Evolutionary conservation across 1,140 invertebrate species (phyloP), one percentile per base, ranked within the genome.

Genomic region (Drosophila carrolli): DNA sequence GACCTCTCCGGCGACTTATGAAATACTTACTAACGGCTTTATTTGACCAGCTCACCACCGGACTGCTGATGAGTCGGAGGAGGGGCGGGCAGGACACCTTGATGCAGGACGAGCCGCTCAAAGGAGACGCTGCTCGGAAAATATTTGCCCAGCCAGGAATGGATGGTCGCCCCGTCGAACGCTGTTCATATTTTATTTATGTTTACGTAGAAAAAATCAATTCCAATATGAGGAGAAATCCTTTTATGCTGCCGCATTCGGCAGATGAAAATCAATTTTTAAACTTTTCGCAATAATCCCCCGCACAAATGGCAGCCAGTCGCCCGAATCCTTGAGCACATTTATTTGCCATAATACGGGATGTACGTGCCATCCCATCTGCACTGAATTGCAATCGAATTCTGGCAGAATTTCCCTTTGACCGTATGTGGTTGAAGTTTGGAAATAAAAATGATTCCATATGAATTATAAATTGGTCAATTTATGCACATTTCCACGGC

Each of bases 21-120:
- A 89, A 90, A 89, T 89, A 89, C 84, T 89, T 89, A 89, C 85
- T 75, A 84, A 78, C 74, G 81, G 84, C 84, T 88, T 89, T 89
- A 88, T 88, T 88, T 88, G 80, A 83, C 76, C 84, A 88, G 61
- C 84, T 75, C 73, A 55, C 80, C 73, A 72, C 72, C 65, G 60
- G 77, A 88, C 79, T 88, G 75, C 79, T 86, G 83, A 85, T 86
- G 83, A 86, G 74, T n/a, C 11, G 38, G 5, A 9, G 29, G 53
- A 27, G 4, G 38, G 44, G 40, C 29, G 0, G 14, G 38, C 41
- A 16, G 40, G 38, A 44, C 57, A 79, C 70, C 68, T 68, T 46
- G 16, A 53, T 58, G 61, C 46, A 50, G 19, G 27, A 19, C 46
- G 23, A 47, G 27, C 6, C 6, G 51, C 61, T 46, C 61, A 63